phyloP scores from a whole-genome alignment of 1,140 invertebrate genomes.

The Cotesia typhae region DNA sequence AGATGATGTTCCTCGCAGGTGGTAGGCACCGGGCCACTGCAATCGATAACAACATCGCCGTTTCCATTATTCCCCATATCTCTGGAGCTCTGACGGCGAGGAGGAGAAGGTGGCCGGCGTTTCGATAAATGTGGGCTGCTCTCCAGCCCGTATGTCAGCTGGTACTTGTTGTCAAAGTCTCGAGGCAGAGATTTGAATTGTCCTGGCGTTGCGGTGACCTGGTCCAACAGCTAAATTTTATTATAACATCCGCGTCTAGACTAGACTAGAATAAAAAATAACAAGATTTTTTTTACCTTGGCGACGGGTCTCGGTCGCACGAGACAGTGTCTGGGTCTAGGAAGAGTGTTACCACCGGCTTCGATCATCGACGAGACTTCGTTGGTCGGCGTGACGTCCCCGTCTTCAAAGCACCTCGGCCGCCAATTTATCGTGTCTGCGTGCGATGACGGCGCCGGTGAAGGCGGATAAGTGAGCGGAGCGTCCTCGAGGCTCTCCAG shows the following conservation, averaged over 20 bases:
- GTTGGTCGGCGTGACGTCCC: conserved; percentile 88
- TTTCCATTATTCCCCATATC: conserved; percentile 51
- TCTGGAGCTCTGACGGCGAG: conserved; percentile 75
- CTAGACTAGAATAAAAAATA: background rate
- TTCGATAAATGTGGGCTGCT: conserved; percentile 62
- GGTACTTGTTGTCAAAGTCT: conserved; percentile 65
- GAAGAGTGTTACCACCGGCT: conserved; percentile 81
- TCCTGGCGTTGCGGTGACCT: conserved; percentile 61
- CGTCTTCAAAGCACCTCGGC: conserved; percentile 84
- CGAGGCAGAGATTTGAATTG: conserved; percentile 64
- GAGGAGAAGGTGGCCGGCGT: conserved; percentile 81
- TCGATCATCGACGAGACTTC: conserved; percentile 71
- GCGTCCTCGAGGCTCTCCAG: conserved; percentile 78
- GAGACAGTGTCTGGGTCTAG: conserved; percentile 79
- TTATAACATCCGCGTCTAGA: conserved; percentile 33
- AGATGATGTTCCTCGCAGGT: conserved; percentile 59
- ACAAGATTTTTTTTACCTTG: conserved; percentile 70
- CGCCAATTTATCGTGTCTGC: conserved; percentile 71
- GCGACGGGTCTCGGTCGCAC: conserved; percentile 86
- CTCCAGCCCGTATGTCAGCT: conserved; percentile 61
- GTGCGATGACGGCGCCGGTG: conserved; percentile 55
- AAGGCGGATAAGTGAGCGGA: conserved; percentile 61
- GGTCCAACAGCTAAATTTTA: conserved; percentile 41
- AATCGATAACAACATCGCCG: conserved; percentile 64
- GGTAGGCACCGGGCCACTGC: conserved; percentile 64